Conservation (phyloP, 2,797 vertebrate genomes). For the Heteromormyrus szaboi region DNA sequence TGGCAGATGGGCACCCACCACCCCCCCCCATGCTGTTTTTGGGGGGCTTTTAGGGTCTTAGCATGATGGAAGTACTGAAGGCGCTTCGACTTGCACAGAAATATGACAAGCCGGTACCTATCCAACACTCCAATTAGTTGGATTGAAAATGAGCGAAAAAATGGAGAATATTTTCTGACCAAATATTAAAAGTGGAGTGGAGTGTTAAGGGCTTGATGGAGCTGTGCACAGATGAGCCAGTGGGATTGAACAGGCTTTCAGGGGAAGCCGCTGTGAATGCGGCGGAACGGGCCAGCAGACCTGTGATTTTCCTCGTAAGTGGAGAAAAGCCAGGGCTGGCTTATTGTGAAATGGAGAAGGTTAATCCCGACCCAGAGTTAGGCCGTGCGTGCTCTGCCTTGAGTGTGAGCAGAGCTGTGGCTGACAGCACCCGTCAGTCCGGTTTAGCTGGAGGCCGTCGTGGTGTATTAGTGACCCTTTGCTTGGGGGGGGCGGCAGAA, state of each 20-base stretch:
- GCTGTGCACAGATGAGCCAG: background rate
- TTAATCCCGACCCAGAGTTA: background rate
- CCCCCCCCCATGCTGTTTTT: background rate
- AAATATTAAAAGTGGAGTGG: background rate
- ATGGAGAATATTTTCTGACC: background rate
- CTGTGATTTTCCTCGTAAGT: background rate
- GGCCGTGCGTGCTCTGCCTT: background rate
- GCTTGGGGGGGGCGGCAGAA: background rate
- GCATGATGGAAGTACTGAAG: background rate
- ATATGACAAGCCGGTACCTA: background rate
- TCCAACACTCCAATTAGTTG: background rate
- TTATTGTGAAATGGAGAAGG: background rate
- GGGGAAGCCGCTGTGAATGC: background rate
- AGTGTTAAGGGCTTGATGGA: background rate
- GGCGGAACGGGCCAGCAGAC: background rate
- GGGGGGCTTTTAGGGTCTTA: background rate
- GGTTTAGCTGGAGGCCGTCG: background rate
- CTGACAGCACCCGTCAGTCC: background rate
- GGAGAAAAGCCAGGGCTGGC: background rate
- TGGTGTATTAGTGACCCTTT: background rate
- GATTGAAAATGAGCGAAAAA: background rate
- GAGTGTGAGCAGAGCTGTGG: background rate
- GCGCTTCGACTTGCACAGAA: background rate
- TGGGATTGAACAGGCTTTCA: background rate
- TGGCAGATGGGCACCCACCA: background rate